phyloP scores from a whole-genome alignment of 2,113 vertebrate species.

The Numenius arquata region DNA sequence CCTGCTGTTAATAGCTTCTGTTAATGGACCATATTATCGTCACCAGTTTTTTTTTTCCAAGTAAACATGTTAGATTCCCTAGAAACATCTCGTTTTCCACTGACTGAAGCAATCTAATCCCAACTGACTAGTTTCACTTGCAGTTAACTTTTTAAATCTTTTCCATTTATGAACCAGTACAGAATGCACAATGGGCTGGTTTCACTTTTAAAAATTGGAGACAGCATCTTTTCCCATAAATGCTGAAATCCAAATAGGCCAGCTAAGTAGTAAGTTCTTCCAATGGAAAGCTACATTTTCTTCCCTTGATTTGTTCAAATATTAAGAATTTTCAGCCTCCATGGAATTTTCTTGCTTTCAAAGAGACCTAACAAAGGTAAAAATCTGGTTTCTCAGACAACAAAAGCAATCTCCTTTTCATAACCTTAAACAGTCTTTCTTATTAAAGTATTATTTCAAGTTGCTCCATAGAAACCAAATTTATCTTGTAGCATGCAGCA shows the following conservation, averaged over 20 bases:
- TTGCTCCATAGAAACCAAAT: background rate
- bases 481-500: background rate
- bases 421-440: background rate
- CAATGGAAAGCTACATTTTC: background rate
- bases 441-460: constrained; percentile 9
- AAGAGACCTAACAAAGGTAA: background rate
- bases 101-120: background rate
- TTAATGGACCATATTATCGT: background rate
- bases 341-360: background rate
- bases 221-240: background rate
- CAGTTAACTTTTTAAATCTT: background rate
- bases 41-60: background rate
- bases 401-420: background rate
- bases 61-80: background rate
- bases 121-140: background rate
- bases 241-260: background rate
- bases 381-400: background rate
- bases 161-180: background rate
- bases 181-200: background rate
- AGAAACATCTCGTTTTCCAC: background rate
- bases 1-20: background rate
- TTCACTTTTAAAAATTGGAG: background rate
- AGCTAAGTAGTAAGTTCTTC: background rate
- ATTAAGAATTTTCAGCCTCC: background rate
- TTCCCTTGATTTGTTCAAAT: background rate